Base-by-base conservation (phyloP, 2,888 invertebrate species). In the Drosophila birchii region DNA sequence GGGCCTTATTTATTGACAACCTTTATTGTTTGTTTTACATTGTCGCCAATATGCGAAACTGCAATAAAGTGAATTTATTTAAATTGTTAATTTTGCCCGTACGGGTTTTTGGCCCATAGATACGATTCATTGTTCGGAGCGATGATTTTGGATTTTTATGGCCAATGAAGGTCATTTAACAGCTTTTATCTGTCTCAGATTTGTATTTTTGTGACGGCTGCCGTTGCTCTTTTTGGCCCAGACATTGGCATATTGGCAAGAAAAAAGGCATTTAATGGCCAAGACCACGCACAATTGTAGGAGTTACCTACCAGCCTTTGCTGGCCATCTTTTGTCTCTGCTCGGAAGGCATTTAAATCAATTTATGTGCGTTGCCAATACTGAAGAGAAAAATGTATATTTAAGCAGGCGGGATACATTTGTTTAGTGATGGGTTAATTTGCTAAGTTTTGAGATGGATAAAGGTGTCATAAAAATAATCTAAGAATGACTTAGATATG, bases 11-110 rank as follows among this genome's bases (percentile, higher is more conserved):
- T 80, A 83, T 80, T 76, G 78, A 57, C 71, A 68, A 69, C 77
- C 86, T 82, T 78, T 75, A 79, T 83, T 80, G 76, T 87, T 78
- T 78, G 78, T 78, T 88, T 88, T 88, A 87, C 87, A 88, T 82
- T 88, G 86, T 84, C 55, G 79, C 80, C 77, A 84, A 82, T 79
- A 78, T 84, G 81, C 78, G 78, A 87, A 87, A 78, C 80, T 86
- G 82, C 84, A 79, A 87, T 78, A 78, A 78, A 79, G 69, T 81
- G 76, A 86, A 73, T 86, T 79, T 78, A 87, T 88, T 86, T 83
- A 86, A 86, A 86, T 85, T 81, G 81, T 75, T 75, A 81, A 80
- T 87, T 87, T 66, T 56, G 41, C 56, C 69, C 73, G 12, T 18
- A 54, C 77, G 78, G 73, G 76, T 47, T 64, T 62, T 79, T 75